phyloP scores from a whole-genome alignment of 2,113 vertebrate genomes.

The Corydoras maculifer region DNA sequence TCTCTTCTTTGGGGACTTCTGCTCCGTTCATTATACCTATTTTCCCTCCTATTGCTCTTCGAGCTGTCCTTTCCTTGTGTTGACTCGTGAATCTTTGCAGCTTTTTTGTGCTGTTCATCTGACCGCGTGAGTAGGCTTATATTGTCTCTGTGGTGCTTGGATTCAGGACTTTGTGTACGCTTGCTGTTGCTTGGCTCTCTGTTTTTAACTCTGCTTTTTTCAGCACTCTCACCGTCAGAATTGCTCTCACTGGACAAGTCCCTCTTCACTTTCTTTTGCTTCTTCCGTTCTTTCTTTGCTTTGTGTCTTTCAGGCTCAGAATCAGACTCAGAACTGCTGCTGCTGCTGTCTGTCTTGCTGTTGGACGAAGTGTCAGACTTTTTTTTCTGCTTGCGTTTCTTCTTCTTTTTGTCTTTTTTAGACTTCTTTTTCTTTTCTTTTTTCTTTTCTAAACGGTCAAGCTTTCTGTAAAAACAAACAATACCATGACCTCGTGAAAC shows the following conservation, averaged over 20 bases:
- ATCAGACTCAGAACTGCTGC: slow-evolving; percentile 67
- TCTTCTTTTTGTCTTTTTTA: slow-evolving; percentile 76
- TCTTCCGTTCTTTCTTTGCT: slow-evolving; percentile 61
- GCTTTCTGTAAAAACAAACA: too few species aligned
- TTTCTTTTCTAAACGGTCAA: too few species aligned
- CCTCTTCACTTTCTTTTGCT: slow-evolving; percentile 67
- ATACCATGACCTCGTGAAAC: too few species aligned
- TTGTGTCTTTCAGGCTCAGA: slow-evolving; percentile 61
- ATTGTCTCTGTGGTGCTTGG: slow-evolving; percentile 14
- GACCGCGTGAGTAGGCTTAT: background rate
- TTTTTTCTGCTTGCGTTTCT: slow-evolving; percentile 77
- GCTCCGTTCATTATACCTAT: slow-evolving; percentile 45
- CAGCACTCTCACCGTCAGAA: slow-evolving; percentile 64
- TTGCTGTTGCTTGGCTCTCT: slow-evolving; percentile 55
- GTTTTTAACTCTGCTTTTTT: slow-evolving; percentile 63
- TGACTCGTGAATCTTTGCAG: slow-evolving; percentile 1
- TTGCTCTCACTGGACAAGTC: slow-evolving; percentile 67
- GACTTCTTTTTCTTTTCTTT: slow-evolving; percentile 64
- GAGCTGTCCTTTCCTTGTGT: slow-evolving; percentile 1
- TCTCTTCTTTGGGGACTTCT: slow-evolving; percentile 62
- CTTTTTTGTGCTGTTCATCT: slow-evolving; percentile 3
- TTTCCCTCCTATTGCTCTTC: slow-evolving; percentile 35
- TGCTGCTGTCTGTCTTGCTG: slow-evolving; percentile 65
- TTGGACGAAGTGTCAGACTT: slow-evolving; percentile 57
- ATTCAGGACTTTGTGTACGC: slow-evolving; percentile 56